Evolutionary conservation across 2,113 vertebrate species (phyloP), one percentile per base, ranked within the genome.

Genomic region (Scomber scombrus): DNA sequence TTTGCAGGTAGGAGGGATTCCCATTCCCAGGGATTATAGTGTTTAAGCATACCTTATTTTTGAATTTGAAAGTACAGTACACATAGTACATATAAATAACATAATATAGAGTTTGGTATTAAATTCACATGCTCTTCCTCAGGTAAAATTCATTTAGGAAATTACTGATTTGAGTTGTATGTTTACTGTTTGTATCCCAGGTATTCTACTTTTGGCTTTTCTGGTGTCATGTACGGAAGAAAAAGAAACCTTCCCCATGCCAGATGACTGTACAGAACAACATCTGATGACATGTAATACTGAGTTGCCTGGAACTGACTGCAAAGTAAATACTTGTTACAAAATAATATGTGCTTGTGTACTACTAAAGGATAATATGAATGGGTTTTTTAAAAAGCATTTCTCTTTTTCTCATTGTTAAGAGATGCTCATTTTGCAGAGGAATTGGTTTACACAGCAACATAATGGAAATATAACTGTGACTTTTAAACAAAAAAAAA

Each of bases 271-370:
- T 8, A 6, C 19, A 11, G 58, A 2, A 62, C 57, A 76, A 76
- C 3, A 56, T 21, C 81, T 94, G 11, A 84, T 93, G 4, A 0
- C 0, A 0, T 72, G 3, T 16, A 93, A 95, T 71, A 93, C 11
- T 14, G 94, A 94, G 66, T 55, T 0, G n/a, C 86, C 47, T 2
- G 94, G 93, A 76, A 86, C 45, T 34, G 94, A 95, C 61, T 93
- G 93, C 71, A 6, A 46, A 34, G 94, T 95, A 81, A 77, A 65
- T 49, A 40, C 4, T 29, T 12, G 18, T 23, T 52, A 6, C 4
- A 31, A 18, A 57, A 56, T 29, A 2, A 63, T 3, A 11, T 63
- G 3, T 51, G 23, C 13, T 19, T 60, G 12, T 18, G 11, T 15
- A 60, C 26, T 26, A 29, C 11, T 21, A 11, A 34, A 16, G 10